Evolutionary conservation across 64 coral and sea anemone genomes (phyloP).

Genomic region (Orbicella faveolata): DNA sequence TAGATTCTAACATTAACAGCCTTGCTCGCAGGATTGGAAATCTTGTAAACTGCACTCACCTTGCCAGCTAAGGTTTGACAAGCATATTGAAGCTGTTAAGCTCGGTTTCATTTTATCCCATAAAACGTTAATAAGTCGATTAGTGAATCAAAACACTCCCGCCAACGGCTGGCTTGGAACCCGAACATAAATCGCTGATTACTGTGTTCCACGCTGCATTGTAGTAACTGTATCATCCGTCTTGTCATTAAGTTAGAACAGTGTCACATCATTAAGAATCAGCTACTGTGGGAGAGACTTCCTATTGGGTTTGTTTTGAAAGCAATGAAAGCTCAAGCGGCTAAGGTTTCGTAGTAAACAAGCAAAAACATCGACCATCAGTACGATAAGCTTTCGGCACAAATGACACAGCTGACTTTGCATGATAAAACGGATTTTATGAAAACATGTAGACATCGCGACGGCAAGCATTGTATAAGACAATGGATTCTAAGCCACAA

Average conservation of each 20-base stretch:
- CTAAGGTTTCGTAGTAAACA: background rate
- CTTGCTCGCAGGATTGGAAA: background rate
- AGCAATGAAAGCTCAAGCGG: background rate
- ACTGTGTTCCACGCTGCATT: background rate
- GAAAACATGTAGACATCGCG: background rate
- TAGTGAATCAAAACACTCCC: slow-evolving; percentile 9
- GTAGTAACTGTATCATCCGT: background rate
- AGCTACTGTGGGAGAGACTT: no score
- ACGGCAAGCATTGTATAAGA: background rate
- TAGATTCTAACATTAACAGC: background rate
- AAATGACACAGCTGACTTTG: background rate
- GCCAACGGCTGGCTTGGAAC: background rate
- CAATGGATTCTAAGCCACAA: background rate
- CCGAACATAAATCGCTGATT: background rate
- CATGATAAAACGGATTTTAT: background rate
- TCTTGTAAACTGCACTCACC: background rate
- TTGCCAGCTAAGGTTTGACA: background rate
- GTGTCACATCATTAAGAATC: no score
- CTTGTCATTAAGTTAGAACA: no score
- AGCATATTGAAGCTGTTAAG: background rate
- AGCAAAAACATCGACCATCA: background rate
- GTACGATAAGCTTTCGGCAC: background rate
- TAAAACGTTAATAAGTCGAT: slow-evolving; percentile 3
- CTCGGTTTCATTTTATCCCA: background rate
- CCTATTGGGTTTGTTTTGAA: no score